phyloP scores from a whole-genome alignment of 2,797 vertebrate species.

The Rhodeus uyekii region DNA sequence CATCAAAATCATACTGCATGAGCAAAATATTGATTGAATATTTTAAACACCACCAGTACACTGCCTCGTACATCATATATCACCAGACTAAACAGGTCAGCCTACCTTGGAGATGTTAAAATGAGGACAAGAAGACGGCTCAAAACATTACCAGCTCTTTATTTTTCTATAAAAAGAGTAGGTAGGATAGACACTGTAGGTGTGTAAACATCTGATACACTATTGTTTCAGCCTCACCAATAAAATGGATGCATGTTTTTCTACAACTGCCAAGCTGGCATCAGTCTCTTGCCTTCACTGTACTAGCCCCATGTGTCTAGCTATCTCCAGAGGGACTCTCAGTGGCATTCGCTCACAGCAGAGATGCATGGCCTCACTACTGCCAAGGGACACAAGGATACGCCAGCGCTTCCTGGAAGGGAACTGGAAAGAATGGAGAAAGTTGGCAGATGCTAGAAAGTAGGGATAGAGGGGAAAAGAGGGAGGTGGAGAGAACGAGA shows the following conservation, averaged over 20 bases:
- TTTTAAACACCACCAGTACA: not conserved
- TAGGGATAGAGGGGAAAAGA: not conserved
- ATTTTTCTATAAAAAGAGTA: not conserved
- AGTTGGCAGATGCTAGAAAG: not conserved
- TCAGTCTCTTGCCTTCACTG: not conserved
- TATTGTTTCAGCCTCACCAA: not conserved
- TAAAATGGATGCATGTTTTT: not conserved
- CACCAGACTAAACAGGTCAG: constrained; percentile 4
- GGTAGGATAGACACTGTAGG: not conserved
- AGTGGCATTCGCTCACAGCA: constrained; percentile 25
- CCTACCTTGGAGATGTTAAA: not conserved
- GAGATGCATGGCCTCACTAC: constrained; percentile 18
- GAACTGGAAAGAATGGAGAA: constrained; percentile 34
- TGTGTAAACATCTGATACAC: not conserved
- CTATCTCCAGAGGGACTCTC: constrained; percentile 33
- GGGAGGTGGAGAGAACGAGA: not conserved
- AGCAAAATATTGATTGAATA: not conserved
- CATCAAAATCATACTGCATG: not conserved
- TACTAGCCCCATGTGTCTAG: constrained; percentile 16
- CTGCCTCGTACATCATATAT: not conserved
- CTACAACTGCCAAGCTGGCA: not conserved
- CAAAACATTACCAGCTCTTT: not conserved
- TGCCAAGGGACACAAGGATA: constrained; percentile 40
- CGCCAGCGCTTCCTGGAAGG: constrained; percentile 39
- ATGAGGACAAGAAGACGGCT: not conserved